phyloP scores from a whole-genome alignment of 2,888 invertebrate genomes.

The Brachypalpus laphriformis region DNA sequence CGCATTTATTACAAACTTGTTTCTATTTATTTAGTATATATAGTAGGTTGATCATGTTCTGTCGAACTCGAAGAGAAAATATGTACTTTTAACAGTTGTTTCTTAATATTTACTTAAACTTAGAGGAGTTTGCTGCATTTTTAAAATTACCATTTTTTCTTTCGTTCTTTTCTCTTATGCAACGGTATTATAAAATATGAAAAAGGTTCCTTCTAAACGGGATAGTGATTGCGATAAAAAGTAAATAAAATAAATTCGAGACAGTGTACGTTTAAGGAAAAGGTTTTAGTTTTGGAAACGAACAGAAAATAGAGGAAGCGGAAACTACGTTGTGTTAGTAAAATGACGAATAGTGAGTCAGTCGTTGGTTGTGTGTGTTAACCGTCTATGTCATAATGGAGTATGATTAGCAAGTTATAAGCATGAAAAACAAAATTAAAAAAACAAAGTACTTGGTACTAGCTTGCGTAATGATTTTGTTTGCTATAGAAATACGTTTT shows the following conservation, averaged over 20 bases:
- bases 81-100: conserved; percentile 44
- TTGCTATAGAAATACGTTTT: not conserved
- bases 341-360: conserved; percentile 12
- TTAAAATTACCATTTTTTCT: not conserved
- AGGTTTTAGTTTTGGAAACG: not conserved
- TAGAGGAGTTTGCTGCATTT: conserved; percentile 16
- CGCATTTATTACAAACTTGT: conserved; percentile 43
- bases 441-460: not conserved
- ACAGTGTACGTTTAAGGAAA: conserved; percentile 19
- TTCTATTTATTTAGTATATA: conserved; percentile 46
- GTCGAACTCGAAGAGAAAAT: conserved; percentile 34
- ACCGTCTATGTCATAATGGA: not conserved
- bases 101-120: conserved; percentile 34
- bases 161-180: not conserved
- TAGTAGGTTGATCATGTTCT: conserved; percentile 22
- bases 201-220: conserved; percentile 1
- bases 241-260: not conserved
- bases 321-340: not conserved
- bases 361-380: conserved; percentile 3
- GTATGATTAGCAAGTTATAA: not conserved
- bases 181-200: conserved; percentile 14
- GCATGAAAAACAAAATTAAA: not conserved
- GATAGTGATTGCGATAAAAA: conserved; percentile 11
- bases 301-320: not conserved
- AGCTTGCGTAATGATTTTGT: not conserved